phyloP scores from a whole-genome alignment of 2,797 vertebrate species.

The Bovichtus diacanthus region DNA sequence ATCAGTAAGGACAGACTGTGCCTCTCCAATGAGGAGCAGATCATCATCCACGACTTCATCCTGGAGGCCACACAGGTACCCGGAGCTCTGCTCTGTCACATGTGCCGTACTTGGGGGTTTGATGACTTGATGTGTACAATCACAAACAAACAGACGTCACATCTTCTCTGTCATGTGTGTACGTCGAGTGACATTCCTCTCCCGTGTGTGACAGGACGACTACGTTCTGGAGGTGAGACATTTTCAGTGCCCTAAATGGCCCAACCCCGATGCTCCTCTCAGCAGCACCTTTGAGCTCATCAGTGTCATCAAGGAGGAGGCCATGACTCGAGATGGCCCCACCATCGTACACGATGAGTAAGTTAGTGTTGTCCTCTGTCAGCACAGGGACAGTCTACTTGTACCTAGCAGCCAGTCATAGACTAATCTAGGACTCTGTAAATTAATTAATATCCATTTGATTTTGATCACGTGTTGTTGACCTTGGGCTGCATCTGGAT shows the following conservation, averaged over 20 bases:
- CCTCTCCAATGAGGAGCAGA: slow-evolving; percentile 98
- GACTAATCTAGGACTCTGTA: background rate
- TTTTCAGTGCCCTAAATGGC: slow-evolving; percentile 99
- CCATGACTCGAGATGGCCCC: slow-evolving; percentile 96
- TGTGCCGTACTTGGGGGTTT: background rate
- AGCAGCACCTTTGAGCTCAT: slow-evolving; percentile 99
- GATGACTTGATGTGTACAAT: background rate
- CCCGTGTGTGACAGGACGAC: slow-evolving; percentile 88
- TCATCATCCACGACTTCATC: slow-evolving; percentile 99
- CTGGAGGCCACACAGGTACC: slow-evolving; percentile 97
- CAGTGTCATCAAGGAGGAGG: slow-evolving; percentile 99
- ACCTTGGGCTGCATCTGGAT: background rate
- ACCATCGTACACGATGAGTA: slow-evolving; percentile 99
- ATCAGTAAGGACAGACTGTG: slow-evolving; percentile 99
- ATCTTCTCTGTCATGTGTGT: background rate
- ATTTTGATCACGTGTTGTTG: too few species aligned
- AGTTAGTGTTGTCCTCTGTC: slow-evolving; percentile 47
- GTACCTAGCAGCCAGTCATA: background rate
- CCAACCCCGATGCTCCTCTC: slow-evolving; percentile 95
- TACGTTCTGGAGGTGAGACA: slow-evolving; percentile 98
- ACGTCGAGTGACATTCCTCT: slow-evolving; percentile 48
- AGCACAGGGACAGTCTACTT: background rate
- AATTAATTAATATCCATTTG: too few species aligned
- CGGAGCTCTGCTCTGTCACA: background rate
- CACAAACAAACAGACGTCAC: background rate